Evolutionary conservation across 2,888 invertebrate species (phyloP).

Genomic region (Ophonus ardosiacus): DNA sequence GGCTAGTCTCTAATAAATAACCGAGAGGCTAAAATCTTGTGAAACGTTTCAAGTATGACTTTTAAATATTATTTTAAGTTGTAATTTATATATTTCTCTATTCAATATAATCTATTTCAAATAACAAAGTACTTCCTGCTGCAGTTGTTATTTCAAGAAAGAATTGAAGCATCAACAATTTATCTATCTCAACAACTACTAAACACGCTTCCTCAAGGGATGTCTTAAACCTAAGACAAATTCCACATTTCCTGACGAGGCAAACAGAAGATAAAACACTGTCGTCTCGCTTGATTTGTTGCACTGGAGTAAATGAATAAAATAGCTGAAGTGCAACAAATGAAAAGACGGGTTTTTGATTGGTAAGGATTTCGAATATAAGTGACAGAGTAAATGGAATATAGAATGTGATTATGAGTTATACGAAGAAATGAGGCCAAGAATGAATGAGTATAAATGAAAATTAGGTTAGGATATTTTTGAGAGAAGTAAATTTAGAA

Average conservation of each 20-base stretch:
- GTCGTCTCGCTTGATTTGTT: constrained; percentile 43
- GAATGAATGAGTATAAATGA: constrained; percentile 15
- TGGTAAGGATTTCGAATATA: not conserved
- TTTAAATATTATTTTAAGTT: too few species aligned
- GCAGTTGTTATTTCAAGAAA: not conserved
- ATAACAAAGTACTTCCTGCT: too few species aligned
- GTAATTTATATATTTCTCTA: too few species aligned
- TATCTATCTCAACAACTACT: not conserved
- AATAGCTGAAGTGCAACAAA: constrained; percentile 43
- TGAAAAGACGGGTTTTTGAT: constrained; percentile 20
- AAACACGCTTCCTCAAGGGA: not conserved
- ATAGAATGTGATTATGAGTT: not conserved
- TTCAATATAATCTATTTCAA: too few species aligned
- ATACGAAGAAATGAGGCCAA: not conserved
- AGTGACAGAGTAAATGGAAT: constrained; percentile 4
- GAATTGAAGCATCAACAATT: not conserved
- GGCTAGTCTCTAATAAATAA: too few species aligned
- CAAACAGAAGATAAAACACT: constrained; percentile 52
- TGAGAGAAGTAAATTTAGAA: not conserved
- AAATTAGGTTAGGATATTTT: constrained; percentile 30
- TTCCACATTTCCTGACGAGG: constrained; percentile 39
- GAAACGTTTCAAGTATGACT: too few species aligned
- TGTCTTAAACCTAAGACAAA: not conserved
- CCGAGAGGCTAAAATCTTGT: too few species aligned
- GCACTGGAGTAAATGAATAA: constrained; percentile 46